Conservation (phyloP, 1,140 invertebrate genomes). For the Babylonia areolata region DNA sequence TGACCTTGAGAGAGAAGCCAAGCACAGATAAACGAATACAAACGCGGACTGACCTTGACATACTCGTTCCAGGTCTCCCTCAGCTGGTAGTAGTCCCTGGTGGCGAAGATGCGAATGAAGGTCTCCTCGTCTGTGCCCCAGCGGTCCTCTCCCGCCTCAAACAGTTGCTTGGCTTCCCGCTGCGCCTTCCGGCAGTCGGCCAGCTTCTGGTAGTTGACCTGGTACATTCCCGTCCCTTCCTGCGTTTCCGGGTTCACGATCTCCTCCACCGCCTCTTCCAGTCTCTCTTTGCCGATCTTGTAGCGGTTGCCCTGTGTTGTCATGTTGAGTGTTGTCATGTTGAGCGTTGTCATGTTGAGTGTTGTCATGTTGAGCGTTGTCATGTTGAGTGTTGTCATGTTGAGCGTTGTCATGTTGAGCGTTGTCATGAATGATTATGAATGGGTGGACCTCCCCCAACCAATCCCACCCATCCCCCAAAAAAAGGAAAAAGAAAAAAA, state of each 20-base stretch:
- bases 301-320: constrained; percentile 61
- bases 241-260: constrained; percentile 50
- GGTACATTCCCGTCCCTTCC: constrained; percentile 64
- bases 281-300: constrained; percentile 51
- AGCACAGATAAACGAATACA: neutral
- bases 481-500: no score
- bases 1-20: no score
- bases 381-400: no score
- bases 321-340: no score
- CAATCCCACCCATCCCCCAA: no score
- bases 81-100: constrained; percentile 68
- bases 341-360: no score
- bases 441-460: no score
- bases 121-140: constrained; percentile 78
- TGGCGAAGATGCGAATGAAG: constrained; percentile 68
- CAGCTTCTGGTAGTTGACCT: constrained; percentile 65
- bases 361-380: no score
- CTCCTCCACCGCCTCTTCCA: constrained; percentile 65
- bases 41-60: constrained; percentile 62
- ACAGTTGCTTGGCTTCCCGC: constrained; percentile 62
- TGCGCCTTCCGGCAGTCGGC: constrained; percentile 56
- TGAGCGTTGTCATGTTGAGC: no score
- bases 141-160: constrained; percentile 75
- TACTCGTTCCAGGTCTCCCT: constrained; percentile 71
- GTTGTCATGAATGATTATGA: no score